Conservation (phyloP, 2,888 invertebrate species). For the Tachystola acroxantha region DNA sequence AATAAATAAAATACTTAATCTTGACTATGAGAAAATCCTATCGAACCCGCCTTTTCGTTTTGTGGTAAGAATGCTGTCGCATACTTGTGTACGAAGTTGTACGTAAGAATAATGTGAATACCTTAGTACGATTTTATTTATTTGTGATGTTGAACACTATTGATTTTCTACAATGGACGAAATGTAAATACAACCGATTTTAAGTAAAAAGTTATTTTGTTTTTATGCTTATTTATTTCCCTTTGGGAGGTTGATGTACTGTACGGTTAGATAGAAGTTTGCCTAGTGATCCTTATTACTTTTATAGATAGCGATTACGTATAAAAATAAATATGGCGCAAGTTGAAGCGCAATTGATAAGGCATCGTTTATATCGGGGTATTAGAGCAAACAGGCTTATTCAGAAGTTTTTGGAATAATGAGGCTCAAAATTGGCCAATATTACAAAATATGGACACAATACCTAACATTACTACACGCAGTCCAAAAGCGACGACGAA, state of each 20-base stretch:
- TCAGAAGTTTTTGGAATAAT: too few species aligned
- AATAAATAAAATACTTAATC: slow-evolving; percentile 51
- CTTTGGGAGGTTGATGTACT: slow-evolving; percentile 23
- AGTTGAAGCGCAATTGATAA: slow-evolving; percentile 27
- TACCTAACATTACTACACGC: too few species aligned
- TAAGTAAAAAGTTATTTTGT: slow-evolving; percentile 77
- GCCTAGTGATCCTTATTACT: slow-evolving; percentile 18
- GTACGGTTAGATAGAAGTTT: slow-evolving; percentile 16
- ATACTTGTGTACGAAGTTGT: slow-evolving; percentile 69
- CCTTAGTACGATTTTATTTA: slow-evolving; percentile 77
- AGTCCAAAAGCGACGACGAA: too few species aligned
- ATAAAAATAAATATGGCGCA: slow-evolving; percentile 43
- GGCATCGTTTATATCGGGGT: slow-evolving; percentile 26
- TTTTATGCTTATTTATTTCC: slow-evolving; percentile 72
- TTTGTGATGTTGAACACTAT: slow-evolving; percentile 78
- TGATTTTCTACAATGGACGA: slow-evolving; percentile 77
- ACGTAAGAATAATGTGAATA: slow-evolving; percentile 72
- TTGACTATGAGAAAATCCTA: slow-evolving; percentile 53
- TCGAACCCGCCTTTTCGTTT: slow-evolving; percentile 67
- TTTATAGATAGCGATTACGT: slow-evolving; percentile 30
- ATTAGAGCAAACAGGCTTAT: too few species aligned
- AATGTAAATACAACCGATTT: slow-evolving; percentile 79
- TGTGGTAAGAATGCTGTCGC: slow-evolving; percentile 67
- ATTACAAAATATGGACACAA: too few species aligned
- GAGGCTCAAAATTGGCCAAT: too few species aligned